phyloP scores from a whole-genome alignment of 2,797 vertebrate species.

The Sandelia bainsii region DNA sequence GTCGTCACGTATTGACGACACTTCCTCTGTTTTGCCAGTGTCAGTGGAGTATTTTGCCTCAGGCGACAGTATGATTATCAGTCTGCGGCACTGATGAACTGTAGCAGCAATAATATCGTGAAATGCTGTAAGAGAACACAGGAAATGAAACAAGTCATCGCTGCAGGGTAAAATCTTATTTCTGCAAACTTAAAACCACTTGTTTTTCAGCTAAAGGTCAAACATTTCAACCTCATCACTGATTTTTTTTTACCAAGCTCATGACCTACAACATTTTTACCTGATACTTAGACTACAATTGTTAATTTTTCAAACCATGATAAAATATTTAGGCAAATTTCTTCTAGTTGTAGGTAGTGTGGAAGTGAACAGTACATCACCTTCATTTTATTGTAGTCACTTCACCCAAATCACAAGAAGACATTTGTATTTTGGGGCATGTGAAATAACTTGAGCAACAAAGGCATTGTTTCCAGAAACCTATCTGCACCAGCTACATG shows the following conservation, averaged over 20 bases:
- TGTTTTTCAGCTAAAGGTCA: neutral
- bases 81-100: constrained; percentile 65
- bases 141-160: neutral
- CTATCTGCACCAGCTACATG: too few species aligned
- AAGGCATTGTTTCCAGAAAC: too few species aligned
- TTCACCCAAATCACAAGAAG: neutral
- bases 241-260: neutral
- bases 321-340: too few species aligned
- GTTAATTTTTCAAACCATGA: too few species aligned
- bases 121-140: constrained; percentile 61
- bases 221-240: too few species aligned
- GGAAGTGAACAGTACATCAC: too few species aligned
- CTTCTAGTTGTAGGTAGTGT: too few species aligned
- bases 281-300: too few species aligned
- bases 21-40: neutral
- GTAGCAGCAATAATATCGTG: constrained; percentile 62
- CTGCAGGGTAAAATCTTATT: neutral
- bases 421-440: neutral
- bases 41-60: neutral
- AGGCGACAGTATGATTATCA: constrained; percentile 78
- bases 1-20: accelerated
- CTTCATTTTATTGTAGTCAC: neutral
- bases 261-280: neutral
- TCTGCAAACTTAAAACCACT: neutral
- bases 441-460: neutral